A percentile compares a stretch with the other conserved stretches of the same genome.
Evolutionary conservation across 2,888 invertebrate species (phyloP).

Genomic region (Chaetoderma sp.): DNA sequence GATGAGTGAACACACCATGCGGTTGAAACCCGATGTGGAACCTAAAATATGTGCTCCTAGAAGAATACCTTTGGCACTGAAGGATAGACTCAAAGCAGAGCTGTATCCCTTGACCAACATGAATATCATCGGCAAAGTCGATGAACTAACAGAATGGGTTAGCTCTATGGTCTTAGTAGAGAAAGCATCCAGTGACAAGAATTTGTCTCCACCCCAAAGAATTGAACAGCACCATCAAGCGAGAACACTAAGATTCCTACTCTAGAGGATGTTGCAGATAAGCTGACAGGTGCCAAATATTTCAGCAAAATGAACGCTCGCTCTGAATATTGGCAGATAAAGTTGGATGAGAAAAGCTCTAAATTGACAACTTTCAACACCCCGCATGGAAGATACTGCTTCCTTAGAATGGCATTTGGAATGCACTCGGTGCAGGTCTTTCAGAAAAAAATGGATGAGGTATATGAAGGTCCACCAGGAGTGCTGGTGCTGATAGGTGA

Average conservation of each 20-base stretch:
- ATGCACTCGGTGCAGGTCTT: constrained; percentile 8
- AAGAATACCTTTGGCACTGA: background rate
- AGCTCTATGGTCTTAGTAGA: constrained; percentile 17
- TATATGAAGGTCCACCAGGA: constrained; percentile 11
- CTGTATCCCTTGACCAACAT: background rate
- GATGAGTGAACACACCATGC: background rate
- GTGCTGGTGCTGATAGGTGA: constrained; percentile 2
- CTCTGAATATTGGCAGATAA: constrained; percentile 30
- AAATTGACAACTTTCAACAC: constrained; percentile 18
- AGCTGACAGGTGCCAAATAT: constrained; percentile 19
- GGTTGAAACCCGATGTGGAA: background rate
- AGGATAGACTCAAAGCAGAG: constrained; percentile 1
- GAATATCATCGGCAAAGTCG: constrained; percentile 1
- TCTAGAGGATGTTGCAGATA: constrained; percentile 22
- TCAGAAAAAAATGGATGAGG: constrained; percentile 14
- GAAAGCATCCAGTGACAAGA: no score
- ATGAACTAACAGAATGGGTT: constrained; percentile 24
- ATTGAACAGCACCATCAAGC: constrained; percentile 11
- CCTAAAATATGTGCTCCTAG: constrained; percentile 3
- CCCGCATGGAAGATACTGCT: constrained; percentile 2
- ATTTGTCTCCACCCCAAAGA: no score
- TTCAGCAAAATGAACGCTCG: constrained; percentile 29
- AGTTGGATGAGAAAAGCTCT: constrained; percentile 7
- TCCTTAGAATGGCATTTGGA: background rate
- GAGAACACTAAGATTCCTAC: constrained; percentile 20